Conservation (phyloP, 2,888 invertebrate species). For the Drosophila meridiana region DNA sequence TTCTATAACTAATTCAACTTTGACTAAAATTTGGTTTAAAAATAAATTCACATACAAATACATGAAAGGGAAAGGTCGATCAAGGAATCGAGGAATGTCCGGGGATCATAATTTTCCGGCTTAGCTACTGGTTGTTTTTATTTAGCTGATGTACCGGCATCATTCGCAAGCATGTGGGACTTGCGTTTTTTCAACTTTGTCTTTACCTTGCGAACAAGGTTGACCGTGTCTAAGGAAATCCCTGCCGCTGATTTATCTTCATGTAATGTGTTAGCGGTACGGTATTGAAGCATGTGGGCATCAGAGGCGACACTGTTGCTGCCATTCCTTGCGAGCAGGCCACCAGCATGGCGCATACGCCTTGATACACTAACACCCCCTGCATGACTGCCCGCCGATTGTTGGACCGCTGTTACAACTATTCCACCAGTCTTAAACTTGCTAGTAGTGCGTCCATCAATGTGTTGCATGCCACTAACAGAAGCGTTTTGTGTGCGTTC, state of each 20-base stretch:
- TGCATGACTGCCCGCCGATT: slow-evolving; percentile 25
- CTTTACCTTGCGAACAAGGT: slow-evolving; percentile 82
- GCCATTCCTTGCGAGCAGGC: slow-evolving; percentile 34
- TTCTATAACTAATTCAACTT: slow-evolving; percentile 32
- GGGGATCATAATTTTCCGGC: slow-evolving; percentile 1
- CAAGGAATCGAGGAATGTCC: slow-evolving; percentile 26
- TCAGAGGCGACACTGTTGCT: slow-evolving; percentile 14
- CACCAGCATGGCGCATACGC: slow-evolving; percentile 51
- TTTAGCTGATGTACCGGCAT: slow-evolving; percentile 20
- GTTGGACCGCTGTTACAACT: slow-evolving; percentile 86
- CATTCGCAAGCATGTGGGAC: slow-evolving; percentile 49
- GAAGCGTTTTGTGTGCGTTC: slow-evolving; percentile 11
- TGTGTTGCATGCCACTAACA: slow-evolving; percentile 27
- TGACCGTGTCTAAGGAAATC: slow-evolving; percentile 86
- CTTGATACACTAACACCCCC: slow-evolving; percentile 36
- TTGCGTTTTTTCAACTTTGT: slow-evolving; percentile 81
- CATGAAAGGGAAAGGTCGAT: slow-evolving; percentile 13
- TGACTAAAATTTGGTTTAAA: slow-evolving; percentile 59
- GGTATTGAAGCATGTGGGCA: slow-evolving; percentile 32
- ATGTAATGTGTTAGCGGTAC: slow-evolving; percentile 7
- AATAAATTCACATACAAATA: slow-evolving; percentile 38
- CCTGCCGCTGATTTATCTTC: slow-evolving; percentile 21
- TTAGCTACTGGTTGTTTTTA: background rate
- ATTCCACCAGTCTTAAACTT: slow-evolving; percentile 88
- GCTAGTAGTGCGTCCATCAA: slow-evolving; percentile 30